Conservation (phyloP, 2,888 invertebrate species). For the Netelia inedita region DNA sequence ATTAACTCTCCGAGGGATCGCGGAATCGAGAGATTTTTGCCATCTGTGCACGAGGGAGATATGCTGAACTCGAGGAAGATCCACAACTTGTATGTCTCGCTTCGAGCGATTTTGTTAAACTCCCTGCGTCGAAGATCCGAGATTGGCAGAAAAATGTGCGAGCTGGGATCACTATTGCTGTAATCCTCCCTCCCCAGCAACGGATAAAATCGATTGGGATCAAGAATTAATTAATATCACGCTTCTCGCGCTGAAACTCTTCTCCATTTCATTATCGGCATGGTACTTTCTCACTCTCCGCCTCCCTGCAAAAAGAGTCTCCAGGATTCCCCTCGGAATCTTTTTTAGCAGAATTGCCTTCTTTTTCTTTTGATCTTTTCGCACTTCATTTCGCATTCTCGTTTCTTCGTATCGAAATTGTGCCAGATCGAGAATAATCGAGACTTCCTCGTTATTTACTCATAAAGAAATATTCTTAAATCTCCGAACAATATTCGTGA, state of each 20-base stretch:
- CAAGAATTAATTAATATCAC: slow-evolving; percentile 17
- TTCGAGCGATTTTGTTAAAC: slow-evolving; percentile 23
- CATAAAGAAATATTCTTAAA: too few species aligned
- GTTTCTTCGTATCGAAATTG: background rate
- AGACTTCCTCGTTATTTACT: too few species aligned
- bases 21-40: background rate
- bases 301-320: background rate
- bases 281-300: slow-evolving; percentile 16
- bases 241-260: slow-evolving; percentile 6
- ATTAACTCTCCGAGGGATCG: slow-evolving; percentile 17
- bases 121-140: background rate
- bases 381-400: background rate
- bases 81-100: slow-evolving; percentile 5
- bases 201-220: slow-evolving; percentile 4
- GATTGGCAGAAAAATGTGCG: background rate
- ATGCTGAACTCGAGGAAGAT: slow-evolving; percentile 18
- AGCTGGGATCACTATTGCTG: background rate
- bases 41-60: background rate
- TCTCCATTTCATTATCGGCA: slow-evolving; percentile 16
- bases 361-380: background rate
- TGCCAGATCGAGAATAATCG: too few species aligned
- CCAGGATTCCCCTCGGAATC: background rate
- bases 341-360: background rate
- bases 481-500: too few species aligned
- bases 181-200: background rate